Conservation (phyloP, 2,888 invertebrate genomes). For the Trachelus iudaicus region DNA sequence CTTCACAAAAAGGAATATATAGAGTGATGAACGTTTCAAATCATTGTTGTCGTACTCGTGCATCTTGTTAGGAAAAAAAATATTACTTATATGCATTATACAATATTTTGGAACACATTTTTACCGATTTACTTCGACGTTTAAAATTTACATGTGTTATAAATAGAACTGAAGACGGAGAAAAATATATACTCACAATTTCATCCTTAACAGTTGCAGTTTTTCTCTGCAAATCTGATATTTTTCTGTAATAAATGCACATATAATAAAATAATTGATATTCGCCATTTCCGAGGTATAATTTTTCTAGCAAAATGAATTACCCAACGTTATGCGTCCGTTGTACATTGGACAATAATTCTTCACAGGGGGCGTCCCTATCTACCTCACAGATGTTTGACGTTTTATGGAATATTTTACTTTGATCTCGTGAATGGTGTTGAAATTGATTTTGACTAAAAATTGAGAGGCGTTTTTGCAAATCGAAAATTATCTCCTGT, state of each 20-base stretch:
- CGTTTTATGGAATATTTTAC: background rate
- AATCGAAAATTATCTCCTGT: conserved; percentile 1
- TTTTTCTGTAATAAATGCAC: background rate
- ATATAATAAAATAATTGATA: background rate
- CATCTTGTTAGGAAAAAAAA: background rate
- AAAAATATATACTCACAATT: background rate
- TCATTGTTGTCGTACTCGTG: background rate
- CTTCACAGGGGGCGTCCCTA: background rate
- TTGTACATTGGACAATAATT: background rate
- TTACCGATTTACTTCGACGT: background rate
- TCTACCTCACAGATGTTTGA: background rate
- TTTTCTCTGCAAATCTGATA: background rate
- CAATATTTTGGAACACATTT: background rate
- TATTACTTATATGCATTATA: background rate
- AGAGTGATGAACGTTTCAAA: background rate
- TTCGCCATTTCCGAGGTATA: background rate
- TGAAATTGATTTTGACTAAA: background rate
- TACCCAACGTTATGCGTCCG: background rate
- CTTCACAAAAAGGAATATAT: background rate
- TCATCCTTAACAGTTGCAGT: background rate
- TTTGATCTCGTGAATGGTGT: background rate
- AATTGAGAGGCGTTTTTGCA: background rate
- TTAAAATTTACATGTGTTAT: background rate
- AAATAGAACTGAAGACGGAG: background rate
- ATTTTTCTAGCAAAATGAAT: background rate